These are phyloP conservation scores for Episyrphus balteatus DNA, from an alignment of 1,140 invertebrate genomes.

Conservation along the genomic window DNA sequence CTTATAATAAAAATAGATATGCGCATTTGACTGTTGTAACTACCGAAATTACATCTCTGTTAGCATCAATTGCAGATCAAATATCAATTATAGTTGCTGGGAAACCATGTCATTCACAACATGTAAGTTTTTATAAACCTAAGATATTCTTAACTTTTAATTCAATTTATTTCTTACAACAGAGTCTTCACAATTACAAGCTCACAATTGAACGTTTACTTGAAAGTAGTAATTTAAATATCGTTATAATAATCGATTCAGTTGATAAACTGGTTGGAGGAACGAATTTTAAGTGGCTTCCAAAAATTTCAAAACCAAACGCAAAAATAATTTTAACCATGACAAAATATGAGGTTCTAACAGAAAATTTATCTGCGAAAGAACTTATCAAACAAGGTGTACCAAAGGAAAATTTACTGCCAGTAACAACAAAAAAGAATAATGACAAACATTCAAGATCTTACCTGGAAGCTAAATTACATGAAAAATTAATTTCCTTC, in stretches of 20 bases:
- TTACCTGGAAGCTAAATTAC: too few species aligned
- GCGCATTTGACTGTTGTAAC: slow-evolving; percentile 27
- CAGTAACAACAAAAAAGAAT: background rate
- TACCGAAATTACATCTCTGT: slow-evolving; percentile 26
- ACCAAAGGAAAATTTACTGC: slow-evolving; percentile 19
- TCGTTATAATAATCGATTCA: slow-evolving; percentile 60
- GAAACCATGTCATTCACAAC: slow-evolving; percentile 22
- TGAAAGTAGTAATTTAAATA: slow-evolving; percentile 21
- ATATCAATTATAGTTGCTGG: slow-evolving; percentile 27
- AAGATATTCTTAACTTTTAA: background rate
- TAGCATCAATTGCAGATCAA: slow-evolving; percentile 34
- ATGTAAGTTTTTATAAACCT: slow-evolving; percentile 17
- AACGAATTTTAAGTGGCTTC: slow-evolving; percentile 53
- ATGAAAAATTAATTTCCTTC: too few species aligned
- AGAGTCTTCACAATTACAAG: slow-evolving; percentile 21
- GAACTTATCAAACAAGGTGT: slow-evolving; percentile 16
- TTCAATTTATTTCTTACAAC: background rate
- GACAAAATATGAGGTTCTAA: slow-evolving; percentile 23
- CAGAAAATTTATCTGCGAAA: slow-evolving; percentile 2
- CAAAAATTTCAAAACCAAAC: slow-evolving; percentile 50
- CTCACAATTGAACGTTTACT: slow-evolving; percentile 19
- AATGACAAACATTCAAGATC: too few species aligned
- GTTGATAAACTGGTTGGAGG: slow-evolving; percentile 50
- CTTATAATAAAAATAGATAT: slow-evolving; percentile 20
- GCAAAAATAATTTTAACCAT: slow-evolving; percentile 63